Evolutionary conservation across 2,888 invertebrate genomes (phyloP).

Genomic region (Coenonympha glycerion): DNA sequence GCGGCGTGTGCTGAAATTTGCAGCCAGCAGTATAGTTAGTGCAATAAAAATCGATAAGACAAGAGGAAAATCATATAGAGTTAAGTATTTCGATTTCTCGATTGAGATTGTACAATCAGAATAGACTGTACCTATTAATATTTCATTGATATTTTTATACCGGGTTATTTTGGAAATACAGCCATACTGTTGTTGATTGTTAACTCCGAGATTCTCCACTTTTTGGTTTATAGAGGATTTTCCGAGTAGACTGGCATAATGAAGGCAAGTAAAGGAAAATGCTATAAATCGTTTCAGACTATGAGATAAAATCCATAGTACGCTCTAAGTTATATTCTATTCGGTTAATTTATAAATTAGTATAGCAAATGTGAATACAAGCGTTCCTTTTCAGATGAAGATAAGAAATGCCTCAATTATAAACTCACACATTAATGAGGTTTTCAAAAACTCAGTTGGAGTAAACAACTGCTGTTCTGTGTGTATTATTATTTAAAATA

Average conservation of each 20-base stretch:
- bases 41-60: conserved; percentile 51
- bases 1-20: background rate
- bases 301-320: too few species aligned
- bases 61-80: conserved; percentile 21
- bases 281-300: too few species aligned
- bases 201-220: background rate
- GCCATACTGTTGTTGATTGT: background rate
- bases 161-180: conserved; percentile 2
- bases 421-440: too few species aligned
- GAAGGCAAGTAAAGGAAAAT: too few species aligned
- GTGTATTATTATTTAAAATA: background rate
- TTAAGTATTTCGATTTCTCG: conserved; percentile 67
- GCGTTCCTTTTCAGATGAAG: too few species aligned
- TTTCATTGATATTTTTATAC: conserved; percentile 38
- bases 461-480: too few species aligned
- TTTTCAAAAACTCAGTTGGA: too few species aligned
- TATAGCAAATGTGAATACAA: too few species aligned
- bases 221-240: background rate
- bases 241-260: too few species aligned
- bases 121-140: conserved; percentile 68
- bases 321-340: too few species aligned
- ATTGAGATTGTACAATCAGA: conserved; percentile 69
- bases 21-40: conserved; percentile 37
- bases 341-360: too few species aligned
- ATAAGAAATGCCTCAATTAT: too few species aligned